These are phyloP conservation scores for Pandion haliaetus DNA, from an alignment of 2,113 vertebrate genomes.

Conservation along the genomic window DNA sequence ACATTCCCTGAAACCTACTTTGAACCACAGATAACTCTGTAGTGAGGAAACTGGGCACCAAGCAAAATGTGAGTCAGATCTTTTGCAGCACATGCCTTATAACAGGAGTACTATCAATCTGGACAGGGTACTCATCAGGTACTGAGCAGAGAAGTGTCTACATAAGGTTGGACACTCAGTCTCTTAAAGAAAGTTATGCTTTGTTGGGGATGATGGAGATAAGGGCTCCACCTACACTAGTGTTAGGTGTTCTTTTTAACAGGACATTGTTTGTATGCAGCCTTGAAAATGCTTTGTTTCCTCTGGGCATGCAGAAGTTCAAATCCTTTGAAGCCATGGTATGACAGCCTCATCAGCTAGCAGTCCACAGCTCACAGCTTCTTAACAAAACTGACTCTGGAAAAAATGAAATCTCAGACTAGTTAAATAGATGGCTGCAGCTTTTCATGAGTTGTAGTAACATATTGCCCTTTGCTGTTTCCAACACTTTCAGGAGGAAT, in stretches of 20 bases:
- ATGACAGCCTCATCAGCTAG: neutral
- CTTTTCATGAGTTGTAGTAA: neutral
- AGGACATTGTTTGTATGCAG: neutral
- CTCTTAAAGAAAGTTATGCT: neutral
- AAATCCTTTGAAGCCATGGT: neutral
- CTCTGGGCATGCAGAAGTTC: neutral
- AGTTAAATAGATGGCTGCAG: constrained; percentile 7
- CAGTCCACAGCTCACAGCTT: neutral
- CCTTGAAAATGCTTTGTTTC: neutral
- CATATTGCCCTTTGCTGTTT: neutral
- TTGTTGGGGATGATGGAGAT: neutral
- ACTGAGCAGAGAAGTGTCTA: neutral
- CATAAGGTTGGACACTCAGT: neutral
- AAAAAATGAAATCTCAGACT: neutral
- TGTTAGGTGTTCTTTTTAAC: neutral
- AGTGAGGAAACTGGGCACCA: neutral
- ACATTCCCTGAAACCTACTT: neutral
- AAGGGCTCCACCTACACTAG: neutral
- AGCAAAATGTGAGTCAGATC: neutral
- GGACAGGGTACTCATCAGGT: neutral
- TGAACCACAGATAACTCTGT: neutral
- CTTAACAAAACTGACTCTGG: neutral
- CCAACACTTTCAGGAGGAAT: neutral
- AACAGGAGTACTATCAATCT: neutral
- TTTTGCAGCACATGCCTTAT: neutral